These are phyloP conservation scores for Beaufortia kweichowensis DNA, from an alignment of 2,113 vertebrate genomes.

Conservation along the genomic window DNA sequence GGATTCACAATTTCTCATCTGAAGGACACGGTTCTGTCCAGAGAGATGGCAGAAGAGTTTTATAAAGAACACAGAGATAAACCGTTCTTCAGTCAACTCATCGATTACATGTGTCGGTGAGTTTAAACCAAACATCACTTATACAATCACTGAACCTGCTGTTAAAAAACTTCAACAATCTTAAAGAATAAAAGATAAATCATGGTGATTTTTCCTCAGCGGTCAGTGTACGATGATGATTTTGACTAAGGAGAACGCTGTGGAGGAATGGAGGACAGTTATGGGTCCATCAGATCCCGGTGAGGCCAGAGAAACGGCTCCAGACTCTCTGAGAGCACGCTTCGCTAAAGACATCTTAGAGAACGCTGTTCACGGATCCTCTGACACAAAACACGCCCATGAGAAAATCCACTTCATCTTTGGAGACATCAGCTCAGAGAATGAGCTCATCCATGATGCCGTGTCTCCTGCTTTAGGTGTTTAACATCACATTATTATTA, in stretches of 20 bases:
- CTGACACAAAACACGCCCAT: conserved; percentile 62
- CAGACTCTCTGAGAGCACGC: conserved; percentile 76
- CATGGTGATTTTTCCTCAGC: conserved; percentile 57
- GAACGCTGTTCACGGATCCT: conserved; percentile 81
- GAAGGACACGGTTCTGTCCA: conserved; percentile 75
- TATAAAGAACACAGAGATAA: conserved; percentile 80
- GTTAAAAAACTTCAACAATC: background rate
- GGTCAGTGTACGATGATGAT: conserved; percentile 76
- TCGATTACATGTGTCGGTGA: conserved; percentile 82
- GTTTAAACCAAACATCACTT: conserved; percentile 1
- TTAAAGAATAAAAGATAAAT: background rate
- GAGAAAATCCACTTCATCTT: conserved; percentile 75
- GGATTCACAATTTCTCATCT: conserved; percentile 77
- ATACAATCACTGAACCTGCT: no score
- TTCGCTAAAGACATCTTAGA: conserved; percentile 75
- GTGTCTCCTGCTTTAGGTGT: conserved; percentile 31
- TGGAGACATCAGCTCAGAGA: conserved; percentile 61
- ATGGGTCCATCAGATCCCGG: conserved; percentile 82
- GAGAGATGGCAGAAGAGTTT: conserved; percentile 78
- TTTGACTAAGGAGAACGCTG: conserved; percentile 80
- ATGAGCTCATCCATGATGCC: conserved; percentile 24
- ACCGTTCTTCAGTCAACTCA: conserved; percentile 77
- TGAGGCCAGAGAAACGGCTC: conserved; percentile 69
- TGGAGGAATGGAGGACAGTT: conserved; percentile 78
- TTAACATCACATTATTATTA: background rate